Conservation (phyloP, 1,140 invertebrate genomes). For the Paraescarpia echinospica region DNA sequence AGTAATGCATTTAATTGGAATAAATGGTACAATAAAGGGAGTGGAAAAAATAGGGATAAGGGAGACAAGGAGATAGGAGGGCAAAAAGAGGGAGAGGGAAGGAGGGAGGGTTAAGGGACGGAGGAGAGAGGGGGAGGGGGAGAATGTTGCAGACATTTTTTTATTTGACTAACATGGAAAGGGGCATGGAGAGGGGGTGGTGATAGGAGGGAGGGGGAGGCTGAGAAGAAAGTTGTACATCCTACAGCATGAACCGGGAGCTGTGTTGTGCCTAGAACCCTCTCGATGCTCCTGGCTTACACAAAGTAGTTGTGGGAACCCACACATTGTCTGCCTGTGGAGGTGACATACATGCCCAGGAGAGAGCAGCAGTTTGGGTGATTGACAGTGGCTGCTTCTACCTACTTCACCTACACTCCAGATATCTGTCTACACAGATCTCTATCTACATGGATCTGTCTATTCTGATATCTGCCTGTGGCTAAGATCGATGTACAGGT, state of each 20-base stretch:
- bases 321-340: not conserved
- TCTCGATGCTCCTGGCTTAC: not conserved
- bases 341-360: not conserved
- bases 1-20: not conserved
- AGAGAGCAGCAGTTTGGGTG: not conserved
- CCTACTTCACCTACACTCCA: not conserved
- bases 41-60: not conserved
- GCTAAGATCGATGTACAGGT: no score
- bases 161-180: not conserved
- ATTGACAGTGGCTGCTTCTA: not conserved
- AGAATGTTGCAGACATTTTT: not conserved
- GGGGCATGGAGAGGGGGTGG: not conserved
- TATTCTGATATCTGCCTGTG: no score
- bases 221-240: not conserved
- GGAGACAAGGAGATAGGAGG: not conserved
- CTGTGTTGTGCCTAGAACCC: not conserved
- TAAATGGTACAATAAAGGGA: no score
- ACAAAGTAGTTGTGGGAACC: not conserved
- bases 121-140: no score
- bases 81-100: no score
- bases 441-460: no score
- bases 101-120: no score
- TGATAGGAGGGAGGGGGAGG: not conserved
- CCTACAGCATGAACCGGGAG: not conserved
- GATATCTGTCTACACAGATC: no score